These are phyloP conservation scores for Vireo altiloquus DNA, from an alignment of 2,113 vertebrate genomes.

Conservation along the genomic window DNA sequence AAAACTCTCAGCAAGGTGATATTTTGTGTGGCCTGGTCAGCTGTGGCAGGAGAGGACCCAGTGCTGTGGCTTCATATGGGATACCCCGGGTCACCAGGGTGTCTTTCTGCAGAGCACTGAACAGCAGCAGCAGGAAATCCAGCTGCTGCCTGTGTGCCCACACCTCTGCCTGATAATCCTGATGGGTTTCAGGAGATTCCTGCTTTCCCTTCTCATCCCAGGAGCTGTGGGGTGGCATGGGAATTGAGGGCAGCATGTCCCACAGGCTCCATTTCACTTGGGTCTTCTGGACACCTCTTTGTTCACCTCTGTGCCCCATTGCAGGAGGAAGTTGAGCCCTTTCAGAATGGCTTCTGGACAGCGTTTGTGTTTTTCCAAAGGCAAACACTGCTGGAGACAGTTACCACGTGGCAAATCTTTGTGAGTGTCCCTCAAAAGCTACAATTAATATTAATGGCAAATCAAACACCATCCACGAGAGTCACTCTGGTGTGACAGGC, in stretches of 20 bases:
- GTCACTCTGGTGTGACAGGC: constrained; percentile 76
- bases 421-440: constrained; percentile 40
- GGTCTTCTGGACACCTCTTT: neutral
- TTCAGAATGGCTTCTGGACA: neutral
- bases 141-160: neutral
- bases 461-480: constrained; percentile 69
- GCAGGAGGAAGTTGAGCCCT: neutral
- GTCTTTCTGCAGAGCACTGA: fast-evolving
- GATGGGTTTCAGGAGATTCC: neutral
- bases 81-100: neutral
- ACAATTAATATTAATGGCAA: constrained; percentile 81
- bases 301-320: neutral
- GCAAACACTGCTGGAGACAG: neutral
- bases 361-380: neutral
- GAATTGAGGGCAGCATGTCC: neutral
- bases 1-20: neutral
- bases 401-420: neutral
- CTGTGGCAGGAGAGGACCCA: neutral
- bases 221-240: neutral
- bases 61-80: neutral
- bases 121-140: neutral
- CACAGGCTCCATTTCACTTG: neutral
- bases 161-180: neutral
- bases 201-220: neutral
- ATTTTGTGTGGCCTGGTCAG: neutral